Percentiles rank a stretch among this genome's conserved stretches.
Evolutionary conservation across 1,140 invertebrate species (phyloP).

Genomic region (Cydia pomonella): DNA sequence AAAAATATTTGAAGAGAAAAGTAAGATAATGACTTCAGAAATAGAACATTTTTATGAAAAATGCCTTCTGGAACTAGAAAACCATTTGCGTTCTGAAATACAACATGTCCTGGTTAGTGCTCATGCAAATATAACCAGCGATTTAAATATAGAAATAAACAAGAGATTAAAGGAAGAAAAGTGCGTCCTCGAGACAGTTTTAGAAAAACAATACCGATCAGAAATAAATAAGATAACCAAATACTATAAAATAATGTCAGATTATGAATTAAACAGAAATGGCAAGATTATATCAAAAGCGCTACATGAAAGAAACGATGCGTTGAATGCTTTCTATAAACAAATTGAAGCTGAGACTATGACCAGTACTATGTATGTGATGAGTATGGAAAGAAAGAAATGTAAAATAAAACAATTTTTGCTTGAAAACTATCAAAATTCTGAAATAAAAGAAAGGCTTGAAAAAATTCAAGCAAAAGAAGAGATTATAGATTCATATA

Average conservation of each 20-base stretch:
- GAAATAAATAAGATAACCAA: conserved; percentile 64
- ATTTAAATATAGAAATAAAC: conserved; percentile 62
- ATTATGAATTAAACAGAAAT: conserved; percentile 57
- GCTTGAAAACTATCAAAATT: conserved; percentile 55
- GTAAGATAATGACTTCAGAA: conserved; percentile 59
- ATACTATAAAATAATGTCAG: conserved; percentile 63
- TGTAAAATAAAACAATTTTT: conserved; percentile 66
- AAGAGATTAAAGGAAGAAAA: conserved; percentile 56
- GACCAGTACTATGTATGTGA: conserved; percentile 69
- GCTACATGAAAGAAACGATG: conserved; percentile 61
- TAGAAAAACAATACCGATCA: conserved; percentile 51
- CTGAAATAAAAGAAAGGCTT: conserved; percentile 55
- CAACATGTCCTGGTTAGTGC: conserved; percentile 48
- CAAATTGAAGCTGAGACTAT: conserved; percentile 62
- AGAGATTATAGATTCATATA: conserved; percentile 50
- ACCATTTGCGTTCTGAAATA: conserved; percentile 59
- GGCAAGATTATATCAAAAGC: conserved; percentile 54
- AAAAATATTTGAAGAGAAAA: conserved; percentile 61
- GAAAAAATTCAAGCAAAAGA: conserved; percentile 56
- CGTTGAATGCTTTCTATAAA: conserved; percentile 59
- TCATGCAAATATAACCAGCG: conserved; percentile 55
- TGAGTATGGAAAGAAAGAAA: conserved; percentile 71
- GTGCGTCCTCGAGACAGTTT: conserved; percentile 51
- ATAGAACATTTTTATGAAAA: conserved; percentile 61
- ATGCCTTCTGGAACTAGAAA: conserved; percentile 62